Percentiles rank a stretch among this genome's conserved stretches.
phyloP scores from a whole-genome alignment of 2,888 invertebrate genomes.

The Ichneumoninae sp. region DNA sequence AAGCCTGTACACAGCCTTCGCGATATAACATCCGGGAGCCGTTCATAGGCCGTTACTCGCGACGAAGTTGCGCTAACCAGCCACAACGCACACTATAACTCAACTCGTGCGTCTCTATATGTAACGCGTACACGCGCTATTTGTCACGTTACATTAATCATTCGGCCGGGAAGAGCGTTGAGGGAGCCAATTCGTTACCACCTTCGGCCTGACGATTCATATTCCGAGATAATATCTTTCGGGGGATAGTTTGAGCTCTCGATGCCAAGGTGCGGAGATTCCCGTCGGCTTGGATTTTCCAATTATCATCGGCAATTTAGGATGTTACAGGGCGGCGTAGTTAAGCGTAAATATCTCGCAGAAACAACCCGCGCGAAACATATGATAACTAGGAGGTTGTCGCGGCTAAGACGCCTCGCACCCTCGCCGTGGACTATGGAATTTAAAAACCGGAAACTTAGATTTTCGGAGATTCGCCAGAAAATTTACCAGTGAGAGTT shows the following conservation, averaged over 20 bases:
- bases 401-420: too few relatives aligned
- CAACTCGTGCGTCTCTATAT: slow-evolving; percentile 16
- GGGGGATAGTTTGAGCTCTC: background rate
- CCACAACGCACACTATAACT: slow-evolving; percentile 43
- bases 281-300: background rate
- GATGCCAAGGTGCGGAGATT: background rate
- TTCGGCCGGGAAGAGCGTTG: slow-evolving; percentile 52
- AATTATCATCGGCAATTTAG: background rate
- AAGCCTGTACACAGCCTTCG: slow-evolving; percentile 50
- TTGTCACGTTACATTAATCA: slow-evolving; percentile 67
- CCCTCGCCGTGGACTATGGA: too few relatives aligned
- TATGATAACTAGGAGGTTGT: too few relatives aligned
- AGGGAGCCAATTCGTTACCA: slow-evolving; percentile 62
- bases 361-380: too few relatives aligned
- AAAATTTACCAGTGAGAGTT: too few relatives aligned
- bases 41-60: slow-evolving; percentile 61
- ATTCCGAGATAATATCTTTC: slow-evolving; percentile 53
- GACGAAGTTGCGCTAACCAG: slow-evolving; percentile 55
- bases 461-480: too few relatives aligned
- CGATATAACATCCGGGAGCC: slow-evolving; percentile 48
- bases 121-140: slow-evolving; percentile 57
- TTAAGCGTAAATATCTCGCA: too few relatives aligned
- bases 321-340: too few relatives aligned
- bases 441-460: too few relatives aligned
- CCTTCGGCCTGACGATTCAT: slow-evolving; percentile 51